These are phyloP conservation scores for Holcopasites calliopsidis DNA, from an alignment of 1,140 invertebrate genomes.

Conservation along the genomic window DNA sequence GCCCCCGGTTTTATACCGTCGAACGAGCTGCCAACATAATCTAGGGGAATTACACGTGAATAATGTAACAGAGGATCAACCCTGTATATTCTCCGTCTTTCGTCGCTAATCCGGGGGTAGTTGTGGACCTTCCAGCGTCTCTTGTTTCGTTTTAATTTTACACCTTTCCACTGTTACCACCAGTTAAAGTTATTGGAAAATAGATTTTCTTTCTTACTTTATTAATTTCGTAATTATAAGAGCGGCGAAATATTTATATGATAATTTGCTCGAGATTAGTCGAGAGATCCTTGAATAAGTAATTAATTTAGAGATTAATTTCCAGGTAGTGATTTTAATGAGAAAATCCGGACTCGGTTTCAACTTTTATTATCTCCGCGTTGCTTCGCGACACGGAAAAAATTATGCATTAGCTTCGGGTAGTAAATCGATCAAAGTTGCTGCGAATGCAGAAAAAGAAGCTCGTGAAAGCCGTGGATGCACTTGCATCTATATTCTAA, in stretches of 20 bases:
- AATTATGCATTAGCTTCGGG: neutral
- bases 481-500: neutral
- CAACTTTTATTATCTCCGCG: slow-evolving; percentile 4
- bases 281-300: no score
- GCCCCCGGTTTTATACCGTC: neutral
- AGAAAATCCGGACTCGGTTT: neutral
- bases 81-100: neutral
- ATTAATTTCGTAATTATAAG: no score
- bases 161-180: neutral
- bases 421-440: slow-evolving; percentile 19
- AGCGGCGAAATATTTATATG: no score
- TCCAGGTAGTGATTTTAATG: no score
- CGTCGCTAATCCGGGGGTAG: neutral
- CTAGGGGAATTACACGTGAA: slow-evolving; percentile 14
- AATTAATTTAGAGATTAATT: no score
- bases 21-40: neutral
- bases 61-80: slow-evolving; percentile 15
- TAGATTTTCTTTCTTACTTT: no score
- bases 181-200: no score
- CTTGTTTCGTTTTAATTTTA: neutral
- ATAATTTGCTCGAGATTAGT: no score
- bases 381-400: neutral
- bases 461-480: neutral
- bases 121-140: neutral
- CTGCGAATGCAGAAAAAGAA: neutral